Evolutionary conservation across 30 jellyfish, hydroid and myxozoan genomes (phyloP).

Genomic region (Cassiopea xamachana): DNA sequence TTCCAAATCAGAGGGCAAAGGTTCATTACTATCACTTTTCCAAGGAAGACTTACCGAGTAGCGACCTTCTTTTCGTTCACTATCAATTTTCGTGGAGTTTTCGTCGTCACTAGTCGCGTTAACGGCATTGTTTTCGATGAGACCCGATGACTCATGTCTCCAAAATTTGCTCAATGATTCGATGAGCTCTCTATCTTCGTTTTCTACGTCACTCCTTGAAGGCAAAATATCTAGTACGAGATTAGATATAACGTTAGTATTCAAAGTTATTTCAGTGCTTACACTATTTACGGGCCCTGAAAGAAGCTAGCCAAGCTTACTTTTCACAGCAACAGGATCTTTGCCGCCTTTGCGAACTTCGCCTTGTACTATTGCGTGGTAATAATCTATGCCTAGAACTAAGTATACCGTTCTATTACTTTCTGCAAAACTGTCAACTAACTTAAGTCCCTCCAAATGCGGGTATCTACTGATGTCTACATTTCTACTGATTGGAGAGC

Average conservation of each 20-base stretch:
- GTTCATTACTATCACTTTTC: background rate
- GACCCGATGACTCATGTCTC: conserved; percentile 51
- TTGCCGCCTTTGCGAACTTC: conserved; percentile 43
- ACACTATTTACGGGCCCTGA: conserved; percentile 34
- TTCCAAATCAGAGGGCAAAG: conserved; percentile 21
- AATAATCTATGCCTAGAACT: conserved; percentile 59
- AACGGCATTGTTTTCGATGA: background rate
- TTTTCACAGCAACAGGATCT: conserved; percentile 68
- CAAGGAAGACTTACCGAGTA: conserved; percentile 25
- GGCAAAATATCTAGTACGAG: conserved; percentile 36
- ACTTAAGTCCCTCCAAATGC: conserved; percentile 48
- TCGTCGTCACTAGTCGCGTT: background rate
- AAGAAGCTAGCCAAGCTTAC: conserved; percentile 68
- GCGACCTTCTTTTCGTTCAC: background rate
- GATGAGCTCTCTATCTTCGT: conserved; percentile 31
- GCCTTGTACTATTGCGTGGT: conserved; percentile 33
- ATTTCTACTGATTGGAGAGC: conserved; percentile 41
- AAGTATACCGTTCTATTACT: conserved; percentile 4
- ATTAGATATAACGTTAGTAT: conserved; percentile 33
- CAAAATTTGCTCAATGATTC: conserved; percentile 46
- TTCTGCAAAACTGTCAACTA: conserved; percentile 7
- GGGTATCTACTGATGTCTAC: conserved; percentile 30
- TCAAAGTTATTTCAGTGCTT: background rate
- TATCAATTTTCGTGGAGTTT: background rate
- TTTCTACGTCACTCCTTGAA: conserved; percentile 3